phyloP scores from a whole-genome alignment of 2,113 vertebrate genomes.

The Neotragus moschatus region DNA sequence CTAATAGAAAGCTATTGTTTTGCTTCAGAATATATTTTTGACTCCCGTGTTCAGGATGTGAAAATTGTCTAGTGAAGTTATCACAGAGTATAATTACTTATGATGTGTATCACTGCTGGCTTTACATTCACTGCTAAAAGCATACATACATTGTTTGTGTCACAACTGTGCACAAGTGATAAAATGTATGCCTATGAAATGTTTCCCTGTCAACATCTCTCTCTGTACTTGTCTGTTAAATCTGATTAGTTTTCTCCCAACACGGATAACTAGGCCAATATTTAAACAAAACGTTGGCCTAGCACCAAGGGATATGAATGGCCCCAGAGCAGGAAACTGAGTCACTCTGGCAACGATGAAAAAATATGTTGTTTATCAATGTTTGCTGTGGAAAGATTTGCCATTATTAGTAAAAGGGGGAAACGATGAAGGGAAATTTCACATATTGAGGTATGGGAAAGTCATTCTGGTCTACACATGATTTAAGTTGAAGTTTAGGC shows the following conservation, averaged over 20 bases:
- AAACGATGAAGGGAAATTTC: neutral
- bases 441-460: neutral
- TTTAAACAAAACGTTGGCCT: neutral
- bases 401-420: neutral
- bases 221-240: neutral
- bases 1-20: neutral
- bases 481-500: neutral
- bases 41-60: neutral
- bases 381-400: neutral
- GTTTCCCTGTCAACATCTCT: neutral
- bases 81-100: neutral
- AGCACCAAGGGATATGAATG: neutral
- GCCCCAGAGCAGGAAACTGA: neutral
- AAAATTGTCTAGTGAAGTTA: neutral
- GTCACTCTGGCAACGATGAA: neutral
- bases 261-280: neutral
- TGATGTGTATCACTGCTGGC: neutral
- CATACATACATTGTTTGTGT: neutral
- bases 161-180: neutral
- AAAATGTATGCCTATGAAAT: neutral
- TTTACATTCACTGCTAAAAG: neutral
- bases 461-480: neutral
- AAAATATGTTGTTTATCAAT: neutral
- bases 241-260: neutral
- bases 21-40: neutral